Base-by-base conservation (phyloP, 1,140 invertebrate genomes). In the Anthonomus grandis region DNA sequence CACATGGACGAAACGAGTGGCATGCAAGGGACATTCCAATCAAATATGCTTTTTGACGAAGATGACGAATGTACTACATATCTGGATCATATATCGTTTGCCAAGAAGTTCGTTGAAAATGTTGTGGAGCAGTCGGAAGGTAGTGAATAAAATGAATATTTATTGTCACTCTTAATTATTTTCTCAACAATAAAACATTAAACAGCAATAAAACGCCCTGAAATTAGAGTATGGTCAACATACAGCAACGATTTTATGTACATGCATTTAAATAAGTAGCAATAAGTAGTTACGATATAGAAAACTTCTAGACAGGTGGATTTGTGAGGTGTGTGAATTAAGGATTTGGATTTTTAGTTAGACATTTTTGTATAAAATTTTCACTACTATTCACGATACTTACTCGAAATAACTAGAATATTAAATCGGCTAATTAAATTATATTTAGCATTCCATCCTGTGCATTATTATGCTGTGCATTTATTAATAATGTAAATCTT, bases 51-150 rank as follows among this genome's bases (percentile, higher is more conserved):
- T n/a, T 31, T 31, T 31, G n/a, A 45, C 2, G 17, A 45, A 8
- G 21, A 22, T 19, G 15, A 44, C 9, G 41, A 46, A 6, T 60
- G 52, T 31, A 15, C 17, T 10, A 19, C 49, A 27, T 60, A 23
- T 51, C 15, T 45, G 23, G 50, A 57, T 42, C 13, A 31, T 25
- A 25, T 24, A 4, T 21, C 34, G 25, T 54, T 54, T 15, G 55
- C 60, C 9, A 57, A 58, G 48, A 31, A 54, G 15, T 34, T 62
- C n/a, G 45, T 62, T 3, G 18, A 58, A 15, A 19, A 15, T 13
- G 41, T 62, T 36, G 37, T 57, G 12, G 9, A 1, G 2, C 50
- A 62, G 22, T 57, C 60, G 1, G 24, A 45, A 62, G 50, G 60
- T 61, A 57, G 2, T 44, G 12, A 6, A 12, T n/a, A n/a, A n/a